Percentiles rank a stretch among this genome's conserved stretches.
These are phyloP conservation scores for Coracias cyanogaster DNA, from an alignment of 2,797 vertebrate species.

Conservation along the genomic window DNA sequence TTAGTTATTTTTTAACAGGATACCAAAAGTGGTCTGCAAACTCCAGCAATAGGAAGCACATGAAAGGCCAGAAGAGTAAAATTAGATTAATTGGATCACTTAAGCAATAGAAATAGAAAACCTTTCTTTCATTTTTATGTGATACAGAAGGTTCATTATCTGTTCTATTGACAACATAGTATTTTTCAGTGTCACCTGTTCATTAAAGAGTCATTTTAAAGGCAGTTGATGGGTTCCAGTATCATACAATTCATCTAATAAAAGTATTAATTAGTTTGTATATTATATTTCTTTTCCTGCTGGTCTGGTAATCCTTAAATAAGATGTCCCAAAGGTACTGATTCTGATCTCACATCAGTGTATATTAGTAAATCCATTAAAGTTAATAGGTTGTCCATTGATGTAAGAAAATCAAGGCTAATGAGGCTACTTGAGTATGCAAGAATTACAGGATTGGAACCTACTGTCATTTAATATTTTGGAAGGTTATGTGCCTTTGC, in stretches of 20 bases:
- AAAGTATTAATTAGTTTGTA: conserved; percentile 58
- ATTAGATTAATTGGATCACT: conserved; percentile 53
- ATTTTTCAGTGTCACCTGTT: conserved; percentile 69
- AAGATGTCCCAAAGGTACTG: conserved; percentile 41
- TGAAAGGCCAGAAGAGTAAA: conserved; percentile 12
- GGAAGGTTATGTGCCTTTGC: conserved; percentile 56
- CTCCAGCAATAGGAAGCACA: not conserved
- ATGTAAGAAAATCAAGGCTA: conserved; percentile 62
- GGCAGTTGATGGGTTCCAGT: conserved; percentile 47
- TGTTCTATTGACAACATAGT: conserved; percentile 57
- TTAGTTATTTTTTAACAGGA: not conserved
- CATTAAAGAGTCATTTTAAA: conserved; percentile 73
- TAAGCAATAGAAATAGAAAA: conserved; percentile 54
- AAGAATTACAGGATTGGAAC: conserved; percentile 50
- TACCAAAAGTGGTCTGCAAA: not conserved
- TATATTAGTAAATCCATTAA: conserved; percentile 63
- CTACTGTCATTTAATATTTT: conserved; percentile 57
- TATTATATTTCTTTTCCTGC: conserved; percentile 26
- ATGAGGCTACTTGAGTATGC: conserved; percentile 56
- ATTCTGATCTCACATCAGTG: conserved; percentile 47
- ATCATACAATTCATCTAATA: conserved; percentile 41
- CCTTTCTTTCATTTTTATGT: conserved; percentile 68
- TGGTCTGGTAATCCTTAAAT: conserved; percentile 50
- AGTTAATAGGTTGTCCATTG: conserved; percentile 56
- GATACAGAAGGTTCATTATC: conserved; percentile 65